These are phyloP conservation scores for Syngnathus rostellatus DNA, from an alignment of 2,797 vertebrate genomes.

Conservation along the genomic window DNA sequence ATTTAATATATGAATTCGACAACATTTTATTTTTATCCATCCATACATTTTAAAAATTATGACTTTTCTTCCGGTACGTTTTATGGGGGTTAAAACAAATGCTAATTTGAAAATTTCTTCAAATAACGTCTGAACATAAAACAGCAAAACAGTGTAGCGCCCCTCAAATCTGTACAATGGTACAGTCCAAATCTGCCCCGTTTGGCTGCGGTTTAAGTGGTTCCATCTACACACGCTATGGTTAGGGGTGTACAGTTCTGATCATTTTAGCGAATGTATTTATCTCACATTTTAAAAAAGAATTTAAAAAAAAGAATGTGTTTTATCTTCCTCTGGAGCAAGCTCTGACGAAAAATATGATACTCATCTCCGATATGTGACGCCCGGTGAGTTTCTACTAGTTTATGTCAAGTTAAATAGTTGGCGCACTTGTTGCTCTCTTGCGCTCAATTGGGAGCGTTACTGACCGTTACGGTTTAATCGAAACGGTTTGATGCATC, in stretches of 20 bases:
- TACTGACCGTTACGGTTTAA: background rate
- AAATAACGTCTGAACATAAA: background rate
- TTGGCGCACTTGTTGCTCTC: conserved; percentile 6
- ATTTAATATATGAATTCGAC: background rate
- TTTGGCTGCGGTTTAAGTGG: background rate
- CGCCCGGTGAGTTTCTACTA: conserved; percentile 5
- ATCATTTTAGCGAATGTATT: background rate
- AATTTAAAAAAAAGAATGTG: background rate
- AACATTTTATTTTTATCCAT: background rate
- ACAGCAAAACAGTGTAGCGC: background rate
- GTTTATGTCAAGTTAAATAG: background rate
- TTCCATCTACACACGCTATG: background rate
- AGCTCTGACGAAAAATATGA: background rate
- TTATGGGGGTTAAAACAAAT: background rate
- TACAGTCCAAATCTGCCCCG: conserved; percentile 6
- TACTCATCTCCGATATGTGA: background rate
- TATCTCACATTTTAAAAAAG: too few species aligned
- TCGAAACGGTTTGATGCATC: background rate
- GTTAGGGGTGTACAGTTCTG: too few species aligned
- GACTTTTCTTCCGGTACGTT: background rate
- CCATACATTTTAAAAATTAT: background rate
- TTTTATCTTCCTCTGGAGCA: background rate
- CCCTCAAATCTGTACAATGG: background rate
- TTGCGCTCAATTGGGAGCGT: background rate
- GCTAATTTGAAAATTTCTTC: background rate